Evolutionary conservation across 2,888 invertebrate genomes (phyloP).

Genomic region (Cinara cedri): DNA sequence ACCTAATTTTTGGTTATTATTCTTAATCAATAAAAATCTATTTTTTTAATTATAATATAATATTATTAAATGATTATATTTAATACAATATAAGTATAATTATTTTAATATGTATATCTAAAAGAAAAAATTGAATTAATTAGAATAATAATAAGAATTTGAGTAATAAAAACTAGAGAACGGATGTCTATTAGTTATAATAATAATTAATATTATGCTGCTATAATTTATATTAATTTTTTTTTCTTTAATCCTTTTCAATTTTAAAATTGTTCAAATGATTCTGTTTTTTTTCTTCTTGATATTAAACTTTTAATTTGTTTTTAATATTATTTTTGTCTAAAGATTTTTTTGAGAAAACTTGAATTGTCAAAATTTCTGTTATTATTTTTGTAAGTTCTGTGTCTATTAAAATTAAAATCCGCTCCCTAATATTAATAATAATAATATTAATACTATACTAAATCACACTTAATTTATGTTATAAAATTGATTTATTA

Average conservation of each 20-base stretch:
- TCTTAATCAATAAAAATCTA: neutral
- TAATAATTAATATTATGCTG: neutral
- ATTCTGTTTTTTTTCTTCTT: neutral
- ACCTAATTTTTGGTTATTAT: neutral
- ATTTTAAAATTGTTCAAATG: neutral
- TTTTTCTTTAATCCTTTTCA: neutral
- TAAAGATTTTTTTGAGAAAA: no score
- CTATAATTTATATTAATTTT: neutral
- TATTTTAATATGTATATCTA: neutral
- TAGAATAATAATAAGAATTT: conserved; percentile 9
- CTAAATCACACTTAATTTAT: conserved; percentile 35
- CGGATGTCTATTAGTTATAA: neutral
- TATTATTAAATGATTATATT: neutral
- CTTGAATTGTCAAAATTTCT: neutral
- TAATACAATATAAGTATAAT: neutral
- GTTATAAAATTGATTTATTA: conserved; percentile 17
- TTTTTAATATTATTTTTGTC: no score
- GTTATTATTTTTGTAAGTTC: neutral
- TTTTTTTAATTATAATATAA: neutral
- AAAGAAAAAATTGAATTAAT: neutral
- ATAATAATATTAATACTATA: conserved; percentile 1
- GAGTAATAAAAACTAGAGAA: conserved; percentile 5
- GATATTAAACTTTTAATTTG: no score
- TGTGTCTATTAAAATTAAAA: neutral
- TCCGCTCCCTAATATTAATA: conserved; percentile 13